phyloP scores from a whole-genome alignment of 2,113 vertebrate species.

The Pseudorectes ferrugineus region DNA sequence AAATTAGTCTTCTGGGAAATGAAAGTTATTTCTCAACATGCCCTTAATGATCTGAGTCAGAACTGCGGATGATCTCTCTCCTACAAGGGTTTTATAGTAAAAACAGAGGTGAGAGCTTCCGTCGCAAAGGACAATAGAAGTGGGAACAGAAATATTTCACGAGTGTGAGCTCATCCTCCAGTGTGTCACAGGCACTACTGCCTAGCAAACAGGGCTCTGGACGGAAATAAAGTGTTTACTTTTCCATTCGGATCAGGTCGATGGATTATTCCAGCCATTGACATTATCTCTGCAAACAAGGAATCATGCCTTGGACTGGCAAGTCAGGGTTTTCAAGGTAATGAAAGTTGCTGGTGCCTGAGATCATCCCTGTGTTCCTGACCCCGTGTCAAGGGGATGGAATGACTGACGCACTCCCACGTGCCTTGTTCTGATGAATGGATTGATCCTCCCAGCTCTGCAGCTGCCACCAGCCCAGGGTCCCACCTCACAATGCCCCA shows the following conservation, averaged over 20 bases:
- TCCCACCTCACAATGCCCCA: not conserved
- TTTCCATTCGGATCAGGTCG: not conserved
- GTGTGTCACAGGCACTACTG: not conserved
- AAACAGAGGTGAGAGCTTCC: slow-evolving; percentile 22
- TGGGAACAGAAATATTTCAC: slow-evolving; percentile 9
- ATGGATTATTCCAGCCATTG: slow-evolving; percentile 8
- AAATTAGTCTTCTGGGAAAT: slow-evolving; percentile 76
- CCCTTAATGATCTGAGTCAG: slow-evolving; percentile 71
- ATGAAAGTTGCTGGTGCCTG: not conserved
- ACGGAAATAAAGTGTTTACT: not conserved
- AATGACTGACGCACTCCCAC: not conserved
- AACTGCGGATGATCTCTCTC: slow-evolving; percentile 56
- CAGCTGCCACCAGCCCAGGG: no score
- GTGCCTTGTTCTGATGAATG: not conserved
- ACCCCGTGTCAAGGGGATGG: fast-evolving
- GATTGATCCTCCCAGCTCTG: not conserved
- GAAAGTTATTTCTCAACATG: slow-evolving; percentile 71
- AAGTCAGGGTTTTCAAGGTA: not conserved
- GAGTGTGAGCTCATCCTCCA: not conserved
- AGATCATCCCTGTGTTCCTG: not conserved
- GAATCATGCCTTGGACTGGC: not conserved
- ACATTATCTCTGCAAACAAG: slow-evolving; percentile 33
- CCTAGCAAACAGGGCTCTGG: slow-evolving; percentile 11
- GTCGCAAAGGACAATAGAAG: slow-evolving; percentile 16
- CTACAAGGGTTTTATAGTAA: slow-evolving; percentile 40